Conservation (phyloP, 2,797 vertebrate species). For the Melanotaenia parkinsoni region DNA sequence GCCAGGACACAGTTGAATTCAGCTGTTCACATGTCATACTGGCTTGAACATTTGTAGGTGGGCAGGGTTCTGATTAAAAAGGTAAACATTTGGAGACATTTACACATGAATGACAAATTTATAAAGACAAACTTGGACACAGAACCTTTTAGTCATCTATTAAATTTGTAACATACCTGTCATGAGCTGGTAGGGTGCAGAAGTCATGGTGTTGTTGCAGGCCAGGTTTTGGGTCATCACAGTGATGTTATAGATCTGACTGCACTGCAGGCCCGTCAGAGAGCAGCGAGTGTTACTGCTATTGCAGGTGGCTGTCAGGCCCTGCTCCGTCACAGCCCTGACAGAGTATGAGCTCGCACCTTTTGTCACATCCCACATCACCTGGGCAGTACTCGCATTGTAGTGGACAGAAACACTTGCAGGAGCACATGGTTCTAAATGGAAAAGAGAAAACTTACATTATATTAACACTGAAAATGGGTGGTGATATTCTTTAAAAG, state of each 20-base stretch:
- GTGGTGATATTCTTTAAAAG: not conserved
- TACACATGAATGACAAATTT: not conserved
- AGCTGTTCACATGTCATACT: constrained; percentile 61
- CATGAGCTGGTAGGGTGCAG: constrained; percentile 40
- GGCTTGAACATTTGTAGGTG: constrained; percentile 72
- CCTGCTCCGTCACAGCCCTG: constrained; percentile 48
- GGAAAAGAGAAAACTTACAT: not conserved
- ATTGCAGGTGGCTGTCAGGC: constrained; percentile 44
- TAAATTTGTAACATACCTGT: constrained; percentile 66
- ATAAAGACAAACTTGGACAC: not conserved
- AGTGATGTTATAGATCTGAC: constrained; percentile 72
- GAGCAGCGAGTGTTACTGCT: constrained; percentile 56
- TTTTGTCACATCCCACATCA: constrained; percentile 54
- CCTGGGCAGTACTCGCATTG: constrained; percentile 39
- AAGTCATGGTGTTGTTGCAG: constrained; percentile 57
- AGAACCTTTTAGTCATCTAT: not conserved
- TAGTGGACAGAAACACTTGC: constrained; percentile 58
- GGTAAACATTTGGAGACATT: constrained; percentile 4
- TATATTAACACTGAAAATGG: not conserved
- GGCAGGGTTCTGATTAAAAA: constrained; percentile 75
- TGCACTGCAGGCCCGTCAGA: constrained; percentile 71
- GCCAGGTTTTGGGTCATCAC: constrained; percentile 59
- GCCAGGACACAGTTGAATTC: constrained; percentile 70
- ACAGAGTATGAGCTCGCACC: constrained; percentile 62
- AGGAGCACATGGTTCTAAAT: constrained; percentile 72